Evolutionary conservation across 2,888 invertebrate species (phyloP).

Genomic region (Hoplodrina blanda): DNA sequence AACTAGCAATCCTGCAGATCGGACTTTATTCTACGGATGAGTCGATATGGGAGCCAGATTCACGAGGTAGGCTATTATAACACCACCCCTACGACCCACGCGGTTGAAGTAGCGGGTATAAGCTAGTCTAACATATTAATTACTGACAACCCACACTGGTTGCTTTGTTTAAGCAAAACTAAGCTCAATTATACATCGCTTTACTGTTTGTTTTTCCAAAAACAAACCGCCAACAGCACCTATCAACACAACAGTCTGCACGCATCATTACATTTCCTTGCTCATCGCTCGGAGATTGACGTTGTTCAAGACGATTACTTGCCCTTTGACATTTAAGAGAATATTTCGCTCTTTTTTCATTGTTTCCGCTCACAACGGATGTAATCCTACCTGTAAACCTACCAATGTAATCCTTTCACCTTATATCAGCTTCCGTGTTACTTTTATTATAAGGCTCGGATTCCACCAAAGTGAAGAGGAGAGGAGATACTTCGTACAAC

Average conservation of each 20-base stretch:
- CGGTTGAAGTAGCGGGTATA: no score
- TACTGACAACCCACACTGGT: no score
- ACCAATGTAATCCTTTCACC: constrained; percentile 18
- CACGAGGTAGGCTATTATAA: no score
- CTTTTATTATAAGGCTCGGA: neutral
- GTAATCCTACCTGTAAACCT: no score
- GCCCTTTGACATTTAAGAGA: constrained; percentile 16
- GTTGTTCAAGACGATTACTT: constrained; percentile 15
- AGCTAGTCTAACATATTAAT: no score
- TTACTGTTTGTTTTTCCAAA: neutral
- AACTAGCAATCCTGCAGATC: no score
- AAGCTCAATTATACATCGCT: neutral
- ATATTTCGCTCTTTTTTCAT: constrained; percentile 22
- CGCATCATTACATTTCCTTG: constrained; percentile 32
- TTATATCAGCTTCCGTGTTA: neutral
- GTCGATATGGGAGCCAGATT: no score
- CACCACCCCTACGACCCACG: no score
- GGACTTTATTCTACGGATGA: no score
- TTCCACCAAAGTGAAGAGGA: neutral
- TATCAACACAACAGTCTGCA: neutral
- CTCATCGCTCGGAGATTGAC: constrained; percentile 1
- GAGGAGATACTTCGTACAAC: no score
- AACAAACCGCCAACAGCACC: no score
- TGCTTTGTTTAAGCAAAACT: no score
- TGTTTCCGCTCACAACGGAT: constrained; percentile 15